These are phyloP conservation scores for Amaurobius ferox DNA, from an alignment of 2,888 invertebrate genomes.

Conservation along the genomic window DNA sequence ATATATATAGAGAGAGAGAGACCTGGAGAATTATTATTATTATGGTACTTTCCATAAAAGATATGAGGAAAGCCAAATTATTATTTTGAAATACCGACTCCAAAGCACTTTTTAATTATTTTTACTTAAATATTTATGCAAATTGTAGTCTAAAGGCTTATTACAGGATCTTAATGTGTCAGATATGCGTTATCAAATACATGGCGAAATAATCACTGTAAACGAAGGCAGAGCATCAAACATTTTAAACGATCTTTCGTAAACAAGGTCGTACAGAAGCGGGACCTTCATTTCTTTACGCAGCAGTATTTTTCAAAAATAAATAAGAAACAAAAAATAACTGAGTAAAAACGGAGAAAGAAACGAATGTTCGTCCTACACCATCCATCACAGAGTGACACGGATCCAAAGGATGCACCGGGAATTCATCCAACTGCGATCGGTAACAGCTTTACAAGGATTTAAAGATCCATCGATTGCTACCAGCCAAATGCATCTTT, in stretches of 20 bases:
- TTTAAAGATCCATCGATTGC: slow-evolving; percentile 61
- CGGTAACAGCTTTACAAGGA: slow-evolving; percentile 68
- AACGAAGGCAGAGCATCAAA: slow-evolving; percentile 18
- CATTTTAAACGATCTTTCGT: slow-evolving; percentile 51
- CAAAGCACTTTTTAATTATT: too few relatives aligned
- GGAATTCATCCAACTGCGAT: slow-evolving; percentile 51
- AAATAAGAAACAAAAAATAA: neutral
- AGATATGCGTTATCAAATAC: too few relatives aligned
- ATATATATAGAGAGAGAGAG: too few relatives aligned
- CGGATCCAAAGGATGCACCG: slow-evolving; percentile 36
- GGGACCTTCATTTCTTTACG: slow-evolving; percentile 1
- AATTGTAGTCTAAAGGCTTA: too few relatives aligned
- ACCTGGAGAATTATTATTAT: too few relatives aligned
- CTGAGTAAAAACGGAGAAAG: slow-evolving; percentile 28
- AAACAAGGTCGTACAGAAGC: slow-evolving; percentile 45
- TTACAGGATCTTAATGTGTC: too few relatives aligned
- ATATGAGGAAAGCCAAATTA: too few relatives aligned
- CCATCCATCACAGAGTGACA: slow-evolving; percentile 64
- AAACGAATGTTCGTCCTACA: slow-evolving; percentile 48
- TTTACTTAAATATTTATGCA: too few relatives aligned
- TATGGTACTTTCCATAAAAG: too few relatives aligned
- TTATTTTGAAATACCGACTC: too few relatives aligned
- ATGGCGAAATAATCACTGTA: neutral
- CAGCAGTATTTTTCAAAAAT: slow-evolving; percentile 48
- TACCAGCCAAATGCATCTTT: slow-evolving; percentile 38